Conservation (phyloP, 2,797 vertebrate genomes). For the Microchirus variegatus region DNA sequence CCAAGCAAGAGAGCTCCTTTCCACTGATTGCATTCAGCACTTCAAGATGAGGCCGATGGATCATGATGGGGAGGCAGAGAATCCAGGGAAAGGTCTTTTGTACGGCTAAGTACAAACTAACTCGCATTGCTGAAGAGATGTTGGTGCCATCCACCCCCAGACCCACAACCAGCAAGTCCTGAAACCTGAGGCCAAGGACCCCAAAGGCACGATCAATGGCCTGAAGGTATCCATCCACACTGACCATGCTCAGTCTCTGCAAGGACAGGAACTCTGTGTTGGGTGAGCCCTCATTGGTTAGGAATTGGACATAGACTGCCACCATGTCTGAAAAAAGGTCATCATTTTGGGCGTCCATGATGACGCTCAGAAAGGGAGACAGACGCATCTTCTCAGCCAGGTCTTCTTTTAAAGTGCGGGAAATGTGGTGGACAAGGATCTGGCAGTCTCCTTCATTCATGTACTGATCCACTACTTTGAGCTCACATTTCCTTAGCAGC, state of each 20-base stretch:
- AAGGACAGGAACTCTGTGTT: conserved; percentile 93
- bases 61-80: conserved; percentile 94
- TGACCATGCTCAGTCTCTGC: conserved; percentile 88
- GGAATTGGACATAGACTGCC: conserved; percentile 93
- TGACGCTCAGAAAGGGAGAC: conserved; percentile 92
- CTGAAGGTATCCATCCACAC: conserved; percentile 92
- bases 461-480: conserved; percentile 97
- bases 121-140: conserved; percentile 87
- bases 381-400: conserved; percentile 92
- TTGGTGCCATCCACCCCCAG: conserved; percentile 91
- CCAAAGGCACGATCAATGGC: conserved; percentile 91
- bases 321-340: conserved; percentile 91
- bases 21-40: conserved; percentile 94
- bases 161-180: conserved; percentile 90
- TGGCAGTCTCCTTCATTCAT: conserved; percentile 97
- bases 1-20: conserved; percentile 93
- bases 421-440: conserved; percentile 93
- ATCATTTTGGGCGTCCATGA: conserved; percentile 92
- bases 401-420: conserved; percentile 90
- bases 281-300: conserved; percentile 88
- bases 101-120: conserved; percentile 89
- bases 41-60: conserved; percentile 93
- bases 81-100: conserved; percentile 94
- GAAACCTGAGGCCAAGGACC: conserved; percentile 87
- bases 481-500: conserved; percentile 93